phyloP scores from a whole-genome alignment of 2,888 invertebrate species.

The Parapristionchus giblindavisi region DNA sequence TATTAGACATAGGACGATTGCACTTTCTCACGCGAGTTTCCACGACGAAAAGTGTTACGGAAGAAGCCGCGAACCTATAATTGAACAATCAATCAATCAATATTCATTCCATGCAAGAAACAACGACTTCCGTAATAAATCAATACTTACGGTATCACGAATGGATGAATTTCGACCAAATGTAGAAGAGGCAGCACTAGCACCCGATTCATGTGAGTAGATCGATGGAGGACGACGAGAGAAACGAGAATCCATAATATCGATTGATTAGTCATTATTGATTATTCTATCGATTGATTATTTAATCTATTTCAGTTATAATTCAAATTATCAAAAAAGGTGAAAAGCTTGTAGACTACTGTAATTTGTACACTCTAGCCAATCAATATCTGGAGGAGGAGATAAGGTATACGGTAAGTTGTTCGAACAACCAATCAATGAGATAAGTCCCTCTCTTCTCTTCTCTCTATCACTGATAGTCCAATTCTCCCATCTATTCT shows the following conservation, averaged over 20 bases:
- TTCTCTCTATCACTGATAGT: not conserved
- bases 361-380: not conserved
- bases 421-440: too few relatives aligned
- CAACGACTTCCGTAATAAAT: not conserved
- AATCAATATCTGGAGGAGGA: too few relatives aligned
- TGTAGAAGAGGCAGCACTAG: not conserved
- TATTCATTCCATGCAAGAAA: not conserved
- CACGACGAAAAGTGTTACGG: slow-evolving; percentile 20
- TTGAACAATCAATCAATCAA: not conserved
- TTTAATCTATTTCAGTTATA: not conserved
- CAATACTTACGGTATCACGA: slow-evolving; percentile 24
- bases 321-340: not conserved
- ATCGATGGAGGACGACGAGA: slow-evolving; percentile 25
- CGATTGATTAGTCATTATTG: not conserved
- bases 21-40: too few relatives aligned
- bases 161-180: slow-evolving; percentile 9
- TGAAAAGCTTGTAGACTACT: not conserved
- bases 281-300: not conserved
- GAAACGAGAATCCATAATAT: slow-evolving; percentile 4
- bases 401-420: too few relatives aligned
- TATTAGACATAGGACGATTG: too few relatives aligned
- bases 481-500: not conserved
- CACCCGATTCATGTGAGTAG: slow-evolving; percentile 11
- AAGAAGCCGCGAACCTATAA: slow-evolving; percentile 30
- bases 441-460: not conserved